Evolutionary conservation across 2,888 invertebrate genomes (phyloP), one percentile per base, ranked within the genome.

Genomic region (Acleris cristana): DNA sequence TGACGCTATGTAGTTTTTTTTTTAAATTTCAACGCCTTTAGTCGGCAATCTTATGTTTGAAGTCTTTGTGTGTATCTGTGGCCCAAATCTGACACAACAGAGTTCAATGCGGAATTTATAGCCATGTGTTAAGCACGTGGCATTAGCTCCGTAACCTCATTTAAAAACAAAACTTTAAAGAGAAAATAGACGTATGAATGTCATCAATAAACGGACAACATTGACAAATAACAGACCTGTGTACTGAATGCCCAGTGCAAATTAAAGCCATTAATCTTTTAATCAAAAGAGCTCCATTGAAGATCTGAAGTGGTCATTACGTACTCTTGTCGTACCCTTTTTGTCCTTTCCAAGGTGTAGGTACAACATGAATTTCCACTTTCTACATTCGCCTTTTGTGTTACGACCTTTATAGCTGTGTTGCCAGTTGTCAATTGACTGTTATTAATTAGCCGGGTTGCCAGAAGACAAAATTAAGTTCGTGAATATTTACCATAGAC

Each of bases 231-330:
- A 71, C 68, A 65, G 40, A 40, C 68, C 66, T 74, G 73, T 51
- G 55, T 51, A 77, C 74, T 74, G 69, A 68, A 65, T 69, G 66
- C 73, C 72, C 70, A 72, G 69, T 75, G 74, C 72, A 74, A 72
- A 76, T 77, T 73, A 76, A 75, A 72, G 64, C 69, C 72, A 83
- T 84, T 80, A 84, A 81, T 82, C 81, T 78, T 71, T 66, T 77
- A 76, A 76, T 79, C 79, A 81, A 83, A 82, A 78, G 77, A 76
- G 71, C 62, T 73, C 70, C 71, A 74, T 76, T 77, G 73, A 72
- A 72, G 73, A 69, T 71, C 72, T 73, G 70, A 54, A 72, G 74
- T 75, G 76, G 77, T 77, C 65, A 65, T 65, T 65, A 65, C 8
- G 56, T n/a, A 40, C 40, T 44, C 56, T 56, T n/a, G 56, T 56